Percentiles rank a stretch among this genome's conserved stretches.
Conservation (phyloP, 2,797 vertebrate genomes). For the Cetoscarus ocellatus region DNA sequence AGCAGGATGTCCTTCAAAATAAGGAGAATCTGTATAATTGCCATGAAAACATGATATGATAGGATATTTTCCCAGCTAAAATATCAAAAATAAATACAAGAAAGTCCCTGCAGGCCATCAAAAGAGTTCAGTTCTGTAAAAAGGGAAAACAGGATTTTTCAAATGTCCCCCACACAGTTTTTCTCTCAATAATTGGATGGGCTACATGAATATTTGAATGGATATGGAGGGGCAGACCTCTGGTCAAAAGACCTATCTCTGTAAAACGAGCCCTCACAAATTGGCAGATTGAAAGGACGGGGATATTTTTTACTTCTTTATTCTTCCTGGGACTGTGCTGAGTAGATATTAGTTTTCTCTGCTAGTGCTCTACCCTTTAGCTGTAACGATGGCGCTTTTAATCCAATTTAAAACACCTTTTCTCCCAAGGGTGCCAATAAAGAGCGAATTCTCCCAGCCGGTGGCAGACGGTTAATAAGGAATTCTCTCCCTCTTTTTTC, state of each 20-base stretch:
- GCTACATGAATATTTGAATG: constrained; percentile 62
- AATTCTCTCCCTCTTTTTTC: constrained; percentile 49
- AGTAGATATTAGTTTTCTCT: constrained; percentile 58
- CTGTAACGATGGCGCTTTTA: constrained; percentile 55
- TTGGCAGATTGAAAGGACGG: constrained; percentile 60
- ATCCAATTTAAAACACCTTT: constrained; percentile 58
- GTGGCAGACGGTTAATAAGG: constrained; percentile 43
- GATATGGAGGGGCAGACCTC: constrained; percentile 44
- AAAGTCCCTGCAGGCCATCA: constrained; percentile 17
- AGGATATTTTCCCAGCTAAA: constrained; percentile 26
- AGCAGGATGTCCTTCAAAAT: background rate
- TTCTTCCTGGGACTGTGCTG: constrained; percentile 40
- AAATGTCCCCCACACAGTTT: constrained; percentile 45
- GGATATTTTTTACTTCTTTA: constrained; percentile 6
- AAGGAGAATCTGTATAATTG: constrained; percentile 11
- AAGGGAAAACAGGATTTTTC: constrained; percentile 42
- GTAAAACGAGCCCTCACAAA: constrained; percentile 49
- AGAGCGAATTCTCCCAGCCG: constrained; percentile 47
- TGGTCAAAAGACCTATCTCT: constrained; percentile 58
- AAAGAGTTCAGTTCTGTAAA: constrained; percentile 30
- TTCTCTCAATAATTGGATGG: constrained; percentile 47
- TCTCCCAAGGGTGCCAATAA: constrained; percentile 57
- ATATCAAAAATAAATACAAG: constrained; percentile 35
- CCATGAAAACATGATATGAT: constrained; percentile 26
- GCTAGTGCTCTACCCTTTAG: constrained; percentile 48